A percentile compares a stretch with the other conserved stretches of the same genome.
Conservation (phyloP, 2,113 vertebrate genomes). For the Dissostichus mawsoni region DNA sequence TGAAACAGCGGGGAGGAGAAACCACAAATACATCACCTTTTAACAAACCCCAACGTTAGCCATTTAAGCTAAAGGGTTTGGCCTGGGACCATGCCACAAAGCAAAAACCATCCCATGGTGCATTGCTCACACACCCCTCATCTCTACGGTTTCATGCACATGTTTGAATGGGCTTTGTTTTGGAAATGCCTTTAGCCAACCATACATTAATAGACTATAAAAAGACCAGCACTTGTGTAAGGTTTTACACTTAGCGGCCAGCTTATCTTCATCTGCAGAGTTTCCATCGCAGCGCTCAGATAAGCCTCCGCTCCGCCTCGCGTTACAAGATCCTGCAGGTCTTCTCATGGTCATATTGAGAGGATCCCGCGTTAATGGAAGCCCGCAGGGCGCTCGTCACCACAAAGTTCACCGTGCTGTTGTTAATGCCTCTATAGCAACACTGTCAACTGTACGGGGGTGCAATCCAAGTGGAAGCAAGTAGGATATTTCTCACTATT, state of each 20-base stretch:
- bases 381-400: slow-evolving; percentile 19
- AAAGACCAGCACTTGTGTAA: slow-evolving; percentile 59
- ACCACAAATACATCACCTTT: slow-evolving; percentile 64
- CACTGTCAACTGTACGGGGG: slow-evolving; percentile 42
- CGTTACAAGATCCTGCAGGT: slow-evolving; percentile 58
- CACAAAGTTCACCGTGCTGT: slow-evolving; percentile 47
- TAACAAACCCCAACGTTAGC: slow-evolving; percentile 53
- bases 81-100: slow-evolving; percentile 51
- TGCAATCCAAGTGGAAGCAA: background rate
- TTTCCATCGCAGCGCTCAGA: slow-evolving; percentile 65
- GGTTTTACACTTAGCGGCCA: slow-evolving; percentile 51
- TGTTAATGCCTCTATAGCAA: slow-evolving; percentile 61
- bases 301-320: slow-evolving; percentile 53
- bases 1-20: slow-evolving; percentile 42
- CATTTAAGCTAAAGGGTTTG: slow-evolving; percentile 53
- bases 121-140: background rate
- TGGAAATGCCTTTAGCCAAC: slow-evolving; percentile 56
- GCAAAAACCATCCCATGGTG: slow-evolving; percentile 37
- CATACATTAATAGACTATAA: slow-evolving; percentile 68
- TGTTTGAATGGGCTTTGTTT: slow-evolving; percentile 58
- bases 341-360: slow-evolving; percentile 47
- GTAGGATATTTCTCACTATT: slow-evolving; percentile 29
- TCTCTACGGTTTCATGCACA: slow-evolving; percentile 4
- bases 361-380: slow-evolving; percentile 50
- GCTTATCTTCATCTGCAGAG: slow-evolving; percentile 72